A percentile compares a stretch with the other conserved stretches of the same genome.
These are phyloP conservation scores for Phylloscopus trochilus DNA, from an alignment of 2,113 vertebrate species.

Conservation along the genomic window DNA sequence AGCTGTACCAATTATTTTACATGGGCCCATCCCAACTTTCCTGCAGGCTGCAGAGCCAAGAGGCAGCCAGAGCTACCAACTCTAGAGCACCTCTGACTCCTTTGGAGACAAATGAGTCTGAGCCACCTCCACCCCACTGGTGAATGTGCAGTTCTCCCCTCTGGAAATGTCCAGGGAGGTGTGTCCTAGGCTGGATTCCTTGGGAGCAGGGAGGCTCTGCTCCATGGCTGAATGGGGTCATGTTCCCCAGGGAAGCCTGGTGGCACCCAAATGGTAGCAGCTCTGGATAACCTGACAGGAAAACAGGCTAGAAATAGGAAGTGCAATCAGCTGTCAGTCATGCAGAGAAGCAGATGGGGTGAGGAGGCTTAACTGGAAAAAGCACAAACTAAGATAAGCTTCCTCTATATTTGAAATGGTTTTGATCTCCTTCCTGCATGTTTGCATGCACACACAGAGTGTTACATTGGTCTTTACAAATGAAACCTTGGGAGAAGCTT, in stretches of 20 bases:
- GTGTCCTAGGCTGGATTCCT: background rate
- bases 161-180: background rate
- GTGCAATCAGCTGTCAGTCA: background rate
- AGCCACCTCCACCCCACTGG: rapidly evolving
- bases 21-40: background rate
- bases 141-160: background rate
- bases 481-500: background rate
- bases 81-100: background rate
- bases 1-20: background rate
- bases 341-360: background rate
- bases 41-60: background rate
- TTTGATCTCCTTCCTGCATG: background rate
- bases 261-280: background rate
- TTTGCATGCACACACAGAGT: rapidly evolving
- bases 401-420: background rate
- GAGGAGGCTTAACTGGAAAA: background rate
- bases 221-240: background rate
- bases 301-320: background rate
- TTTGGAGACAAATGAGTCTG: background rate
- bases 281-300: background rate
- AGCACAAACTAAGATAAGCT: background rate
- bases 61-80: background rate
- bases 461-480: background rate
- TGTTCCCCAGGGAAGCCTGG: background rate
- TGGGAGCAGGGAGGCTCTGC: background rate